Conservation (phyloP, 2,797 vertebrate species). For the Macropodus opercularis region DNA sequence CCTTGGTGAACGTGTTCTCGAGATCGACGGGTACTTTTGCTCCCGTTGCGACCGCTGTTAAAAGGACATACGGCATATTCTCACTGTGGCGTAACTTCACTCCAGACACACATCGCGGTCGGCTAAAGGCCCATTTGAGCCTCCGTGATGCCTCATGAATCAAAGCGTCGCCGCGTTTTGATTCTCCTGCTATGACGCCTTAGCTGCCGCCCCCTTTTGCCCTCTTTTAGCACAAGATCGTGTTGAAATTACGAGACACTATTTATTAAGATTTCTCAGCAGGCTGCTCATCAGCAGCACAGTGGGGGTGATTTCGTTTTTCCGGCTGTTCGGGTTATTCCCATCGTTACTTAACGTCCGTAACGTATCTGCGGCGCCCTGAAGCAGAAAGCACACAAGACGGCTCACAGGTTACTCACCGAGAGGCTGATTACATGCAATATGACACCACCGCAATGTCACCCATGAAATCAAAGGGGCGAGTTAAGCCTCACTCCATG, state of each 20-base stretch:
- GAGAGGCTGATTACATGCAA: constrained; percentile 38
- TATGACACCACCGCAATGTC: constrained; percentile 36
- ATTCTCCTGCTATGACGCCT: constrained; percentile 38
- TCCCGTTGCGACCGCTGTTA: constrained; percentile 25
- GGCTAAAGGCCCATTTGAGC: constrained; percentile 25
- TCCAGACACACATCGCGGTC: constrained; percentile 28
- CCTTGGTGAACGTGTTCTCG: constrained; percentile 36
- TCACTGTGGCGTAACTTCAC: constrained; percentile 31
- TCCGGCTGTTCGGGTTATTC: constrained; percentile 53
- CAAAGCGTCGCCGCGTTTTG: constrained; percentile 26
- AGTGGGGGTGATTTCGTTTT: constrained; percentile 62
- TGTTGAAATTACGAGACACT: constrained; percentile 58
- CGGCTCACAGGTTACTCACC: constrained; percentile 55
- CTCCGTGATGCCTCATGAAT: constrained; percentile 7
- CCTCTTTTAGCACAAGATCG: constrained; percentile 50
- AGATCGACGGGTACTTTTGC: constrained; percentile 45
- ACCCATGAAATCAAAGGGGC: constrained; percentile 13
- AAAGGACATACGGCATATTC: constrained; percentile 31
- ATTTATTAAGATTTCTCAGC: constrained; percentile 74
- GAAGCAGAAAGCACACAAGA: constrained; percentile 42
- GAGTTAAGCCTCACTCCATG: constrained; percentile 3
- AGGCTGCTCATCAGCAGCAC: constrained; percentile 68
- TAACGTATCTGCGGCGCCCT: constrained; percentile 42
- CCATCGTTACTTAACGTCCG: constrained; percentile 58
- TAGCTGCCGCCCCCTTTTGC: constrained; percentile 23